Base-by-base conservation (phyloP, 2,888 invertebrate genomes). In the Sisyra terminalis region DNA sequence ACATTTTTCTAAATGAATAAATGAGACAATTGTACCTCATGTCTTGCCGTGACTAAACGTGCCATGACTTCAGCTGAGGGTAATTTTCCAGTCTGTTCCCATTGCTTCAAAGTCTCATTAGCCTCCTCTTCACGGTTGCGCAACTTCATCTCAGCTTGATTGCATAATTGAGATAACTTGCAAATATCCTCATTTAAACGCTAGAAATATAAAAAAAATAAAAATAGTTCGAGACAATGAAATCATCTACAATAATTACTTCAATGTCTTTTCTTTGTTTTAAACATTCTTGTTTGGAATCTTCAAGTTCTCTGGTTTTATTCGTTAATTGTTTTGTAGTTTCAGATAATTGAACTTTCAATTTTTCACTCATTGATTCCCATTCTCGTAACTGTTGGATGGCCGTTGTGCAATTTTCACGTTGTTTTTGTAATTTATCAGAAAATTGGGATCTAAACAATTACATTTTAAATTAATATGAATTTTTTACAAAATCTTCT, bases 101-200 rank as follows among this genome's bases (percentile, higher is more conserved):
- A 66, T 40, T 54, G 56, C 46, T 59, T 57, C 11, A 67, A 51
- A 31, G 58, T 56, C 45, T 54, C 55, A 7, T 56, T 50, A 38
- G 61, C 58, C 48, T 61, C 60, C 41, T 65, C 65, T 39, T 64
- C 60, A 43, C 57, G 60, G 24, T 53, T 50, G 44, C 55, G 58
- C 40, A 54, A 52, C 45, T 59, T 57, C 40, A 58, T 42, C 50
- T 63, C 61, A 24, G 58, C 52, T 51, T 64, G 61, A 45, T 66
- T 64, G 51, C 70, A 63, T 39, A 70, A 58, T 2, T 70, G 69
- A 47, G 70, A 70, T 51, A 72, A 56, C 50, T 69, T 69, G 51
- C 70, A 70, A 48, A 71, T 68, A 51, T 72, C 71, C 56, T 69
- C 66, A 52, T 67, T 71, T 43, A 71, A 57, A 53, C 66, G 67